These are phyloP conservation scores for Eupithecia dodoneata DNA, from an alignment of 2,888 invertebrate species.

Conservation along the genomic window DNA sequence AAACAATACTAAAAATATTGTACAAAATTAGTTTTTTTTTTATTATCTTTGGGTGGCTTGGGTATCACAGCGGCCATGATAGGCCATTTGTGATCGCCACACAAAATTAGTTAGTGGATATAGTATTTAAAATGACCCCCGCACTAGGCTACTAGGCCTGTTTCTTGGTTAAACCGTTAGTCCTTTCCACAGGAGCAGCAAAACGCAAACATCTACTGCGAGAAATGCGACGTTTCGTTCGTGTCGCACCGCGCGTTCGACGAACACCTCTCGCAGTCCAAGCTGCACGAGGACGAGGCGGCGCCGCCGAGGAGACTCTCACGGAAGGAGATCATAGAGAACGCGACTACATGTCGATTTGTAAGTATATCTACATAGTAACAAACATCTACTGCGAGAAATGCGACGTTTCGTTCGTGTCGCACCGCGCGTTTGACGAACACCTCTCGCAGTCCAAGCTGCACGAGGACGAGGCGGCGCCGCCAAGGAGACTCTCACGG, in stretches of 20 bases:
- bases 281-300: constrained; percentile 63
- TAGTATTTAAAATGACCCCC: too few relatives aligned
- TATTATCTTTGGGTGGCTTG: too few relatives aligned
- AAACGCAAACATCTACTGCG: constrained; percentile 64
- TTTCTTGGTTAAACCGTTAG: too few relatives aligned
- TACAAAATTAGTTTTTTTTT: too few relatives aligned
- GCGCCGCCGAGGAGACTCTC: constrained; percentile 1
- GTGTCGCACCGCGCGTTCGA: constrained; percentile 69
- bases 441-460: constrained; percentile 71
- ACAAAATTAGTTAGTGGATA: too few relatives aligned
- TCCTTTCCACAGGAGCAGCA: constrained; percentile 57
- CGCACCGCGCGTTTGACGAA: constrained; percentile 67
- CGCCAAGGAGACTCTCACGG: constrained; percentile 4
- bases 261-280: constrained; percentile 72
- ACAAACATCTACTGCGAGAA: constrained; percentile 65
- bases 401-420: constrained; percentile 71
- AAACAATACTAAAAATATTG: too few relatives aligned
- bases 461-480: constrained; percentile 60
- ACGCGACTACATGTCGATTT: constrained; percentile 30
- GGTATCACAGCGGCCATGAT: too few relatives aligned
- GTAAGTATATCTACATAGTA: too few relatives aligned
- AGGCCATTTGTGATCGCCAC: too few relatives aligned
- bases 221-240: constrained; percentile 68
- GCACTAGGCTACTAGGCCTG: too few relatives aligned
- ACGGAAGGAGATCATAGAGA: constrained; percentile 21